These are phyloP conservation scores for Ctena decussata DNA, from an alignment of 2,888 invertebrate genomes.

Conservation along the genomic window DNA sequence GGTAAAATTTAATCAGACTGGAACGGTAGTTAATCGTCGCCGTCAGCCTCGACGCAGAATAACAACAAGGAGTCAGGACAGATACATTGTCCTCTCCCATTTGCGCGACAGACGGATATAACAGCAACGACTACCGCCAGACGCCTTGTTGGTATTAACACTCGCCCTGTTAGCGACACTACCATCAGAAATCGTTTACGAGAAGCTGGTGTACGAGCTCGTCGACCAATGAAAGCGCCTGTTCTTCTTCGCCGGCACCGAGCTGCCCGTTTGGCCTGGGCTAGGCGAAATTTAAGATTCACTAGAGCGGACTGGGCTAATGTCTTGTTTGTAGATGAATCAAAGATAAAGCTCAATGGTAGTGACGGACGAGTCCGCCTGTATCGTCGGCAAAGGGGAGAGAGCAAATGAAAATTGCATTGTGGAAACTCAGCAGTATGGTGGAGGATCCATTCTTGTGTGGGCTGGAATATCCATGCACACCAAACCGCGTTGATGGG, in stretches of 20 bases:
- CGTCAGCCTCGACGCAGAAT: not conserved
- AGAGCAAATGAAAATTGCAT: slow-evolving; percentile 14
- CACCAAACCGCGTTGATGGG: not conserved
- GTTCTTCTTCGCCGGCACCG: not conserved
- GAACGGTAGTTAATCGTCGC: not conserved
- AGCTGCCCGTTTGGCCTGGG: not conserved
- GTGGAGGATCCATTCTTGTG: slow-evolving; percentile 29
- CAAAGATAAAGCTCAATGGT: not conserved
- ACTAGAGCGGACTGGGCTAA: slow-evolving; percentile 33
- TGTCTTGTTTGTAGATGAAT: slow-evolving; percentile 19
- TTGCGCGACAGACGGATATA: not conserved
- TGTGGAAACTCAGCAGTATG: slow-evolving; percentile 1
- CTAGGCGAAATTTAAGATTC: not conserved
- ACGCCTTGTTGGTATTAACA: not conserved
- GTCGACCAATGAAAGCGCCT: not conserved
- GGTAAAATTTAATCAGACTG: not conserved
- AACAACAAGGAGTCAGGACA: slow-evolving; percentile 2
- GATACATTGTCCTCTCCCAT: slow-evolving; percentile 15
- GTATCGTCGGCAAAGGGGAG: slow-evolving; percentile 19
- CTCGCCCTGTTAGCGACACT: not conserved
- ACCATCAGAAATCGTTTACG: not conserved
- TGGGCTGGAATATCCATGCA: slow-evolving; percentile 19
- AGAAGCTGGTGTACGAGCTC: not conserved
- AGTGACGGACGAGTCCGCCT: slow-evolving; percentile 14
- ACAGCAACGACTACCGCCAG: not conserved